phyloP scores from a whole-genome alignment of 2,888 invertebrate species.

The Chymomyza amoena region DNA sequence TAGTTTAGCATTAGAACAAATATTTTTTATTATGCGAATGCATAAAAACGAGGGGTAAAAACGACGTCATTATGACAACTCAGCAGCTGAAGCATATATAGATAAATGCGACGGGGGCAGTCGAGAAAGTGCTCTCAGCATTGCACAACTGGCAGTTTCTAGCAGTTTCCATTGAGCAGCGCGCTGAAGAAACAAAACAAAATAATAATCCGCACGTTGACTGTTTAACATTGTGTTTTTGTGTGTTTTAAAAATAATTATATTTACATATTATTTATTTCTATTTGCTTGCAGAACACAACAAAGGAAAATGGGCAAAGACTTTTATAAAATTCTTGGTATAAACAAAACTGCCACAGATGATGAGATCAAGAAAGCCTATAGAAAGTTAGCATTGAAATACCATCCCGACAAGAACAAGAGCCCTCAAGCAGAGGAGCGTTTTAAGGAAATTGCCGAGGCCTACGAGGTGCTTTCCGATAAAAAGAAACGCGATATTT shows the following conservation, averaged over 20 bases:
- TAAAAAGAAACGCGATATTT: slow-evolving; percentile 96
- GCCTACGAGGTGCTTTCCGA: slow-evolving; percentile 98
- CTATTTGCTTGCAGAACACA: slow-evolving; percentile 35
- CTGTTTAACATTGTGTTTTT: background rate
- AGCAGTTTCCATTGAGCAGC: slow-evolving; percentile 56
- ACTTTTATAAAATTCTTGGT: slow-evolving; percentile 97
- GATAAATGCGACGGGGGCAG: background rate
- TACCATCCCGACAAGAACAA: slow-evolving; percentile 99
- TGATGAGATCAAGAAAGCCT: slow-evolving; percentile 98
- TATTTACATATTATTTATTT: slow-evolving; percentile 10
- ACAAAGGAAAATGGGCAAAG: slow-evolving; percentile 90
- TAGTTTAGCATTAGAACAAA: background rate
- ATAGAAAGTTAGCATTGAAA: slow-evolving; percentile 96
- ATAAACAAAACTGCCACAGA: slow-evolving; percentile 91
- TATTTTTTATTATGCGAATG: background rate
- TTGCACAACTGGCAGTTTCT: slow-evolving; percentile 66
- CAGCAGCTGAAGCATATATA: slow-evolving; percentile 3
- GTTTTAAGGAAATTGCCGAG: slow-evolving; percentile 97
- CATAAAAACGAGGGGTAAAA: slow-evolving; percentile 1
- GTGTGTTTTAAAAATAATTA: background rate
- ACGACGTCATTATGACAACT: slow-evolving; percentile 57
- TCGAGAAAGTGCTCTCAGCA: slow-evolving; percentile 27
- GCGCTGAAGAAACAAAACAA: slow-evolving; percentile 12
- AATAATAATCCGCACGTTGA: background rate
- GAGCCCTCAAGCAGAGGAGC: slow-evolving; percentile 94